phyloP scores from a whole-genome alignment of 2,888 invertebrate species.

The Epirrhoe tristata region DNA sequence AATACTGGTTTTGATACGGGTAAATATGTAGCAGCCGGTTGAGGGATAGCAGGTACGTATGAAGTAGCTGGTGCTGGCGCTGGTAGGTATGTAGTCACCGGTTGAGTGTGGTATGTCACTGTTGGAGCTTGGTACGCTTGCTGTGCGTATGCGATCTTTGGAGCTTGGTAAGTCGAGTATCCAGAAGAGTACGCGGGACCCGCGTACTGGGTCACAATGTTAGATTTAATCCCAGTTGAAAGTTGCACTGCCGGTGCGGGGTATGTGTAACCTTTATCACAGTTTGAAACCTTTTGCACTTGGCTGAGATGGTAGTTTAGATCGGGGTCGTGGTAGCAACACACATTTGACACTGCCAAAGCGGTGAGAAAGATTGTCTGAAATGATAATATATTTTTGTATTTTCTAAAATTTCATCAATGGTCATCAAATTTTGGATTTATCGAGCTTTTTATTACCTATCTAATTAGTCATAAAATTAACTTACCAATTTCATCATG shows the following conservation, averaged over 20 bases:
- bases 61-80: constrained; percentile 47
- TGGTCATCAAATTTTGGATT: neutral
- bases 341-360: constrained; percentile 58
- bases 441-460: neutral
- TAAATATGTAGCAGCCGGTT: neutral
- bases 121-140: constrained; percentile 43
- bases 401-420: neutral
- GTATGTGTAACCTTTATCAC: constrained; percentile 83
- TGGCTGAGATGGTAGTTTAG: constrained; percentile 77
- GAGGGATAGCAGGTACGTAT: constrained; percentile 46
- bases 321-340: constrained; percentile 79
- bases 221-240: constrained; percentile 64
- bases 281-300: constrained; percentile 68
- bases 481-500: constrained; percentile 73
- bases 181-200: constrained; percentile 45
- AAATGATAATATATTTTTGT: constrained; percentile 50
- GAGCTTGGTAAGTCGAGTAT: constrained; percentile 63
- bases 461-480: constrained; percentile 12
- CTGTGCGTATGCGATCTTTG: constrained; percentile 64
- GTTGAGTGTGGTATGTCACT: constrained; percentile 53
- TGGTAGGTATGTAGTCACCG: constrained; percentile 54
- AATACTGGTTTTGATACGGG: neutral
- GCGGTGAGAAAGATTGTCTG: constrained; percentile 64
- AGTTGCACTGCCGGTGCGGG: constrained; percentile 83
- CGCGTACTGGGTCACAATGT: constrained; percentile 46